Evolutionary conservation across 2,113 vertebrate species (phyloP), one percentile per base, ranked within the genome.

Genomic region (Colistium nudipinnis): DNA sequence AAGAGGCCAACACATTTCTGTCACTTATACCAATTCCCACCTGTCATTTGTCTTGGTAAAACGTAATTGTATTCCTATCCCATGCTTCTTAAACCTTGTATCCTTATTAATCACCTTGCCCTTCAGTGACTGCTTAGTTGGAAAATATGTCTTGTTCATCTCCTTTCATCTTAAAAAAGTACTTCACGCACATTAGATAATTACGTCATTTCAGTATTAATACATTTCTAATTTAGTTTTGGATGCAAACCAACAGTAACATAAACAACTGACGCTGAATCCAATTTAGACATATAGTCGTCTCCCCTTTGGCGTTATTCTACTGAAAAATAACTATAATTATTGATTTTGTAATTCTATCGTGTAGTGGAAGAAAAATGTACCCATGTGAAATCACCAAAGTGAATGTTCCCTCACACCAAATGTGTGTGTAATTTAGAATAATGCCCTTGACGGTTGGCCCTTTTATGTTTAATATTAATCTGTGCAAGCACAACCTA

Each of bases 401-500:
- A 25, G 22, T 55, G 16, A 7, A 22, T 3, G 17, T 38, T 28
- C 30, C 28, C 11, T 35, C n/a, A 25, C 25, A 48, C 11, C 49
- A 33, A 10, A 19, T 7, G 19, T 11, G 33, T 14, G 14, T 17
- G 3, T 39, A 49, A 33, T 39, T 49, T 43, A 12, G 6, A 55
- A n/a, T 27, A 48, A 17, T 31, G 12, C 22, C 27, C 19, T 45
- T 39, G 33, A 75, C 11, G 28, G 14, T 36, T 30, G n/a, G 14
- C 24, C 57, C 52, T 51, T 11, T 63, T 25, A 53, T 25, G 44
- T 36, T 62, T 5, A 4, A 20, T 10, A 3, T n/a, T 54, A 56
- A 74, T 66, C 30, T 48, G 38, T 51, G 5, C 19, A 49, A 83
- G 43, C 52, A 52, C 30, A 25, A 43, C 48, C 36, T 6, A 20